Base-by-base conservation (phyloP, 2,113 vertebrate species). In the Galbula dea region DNA sequence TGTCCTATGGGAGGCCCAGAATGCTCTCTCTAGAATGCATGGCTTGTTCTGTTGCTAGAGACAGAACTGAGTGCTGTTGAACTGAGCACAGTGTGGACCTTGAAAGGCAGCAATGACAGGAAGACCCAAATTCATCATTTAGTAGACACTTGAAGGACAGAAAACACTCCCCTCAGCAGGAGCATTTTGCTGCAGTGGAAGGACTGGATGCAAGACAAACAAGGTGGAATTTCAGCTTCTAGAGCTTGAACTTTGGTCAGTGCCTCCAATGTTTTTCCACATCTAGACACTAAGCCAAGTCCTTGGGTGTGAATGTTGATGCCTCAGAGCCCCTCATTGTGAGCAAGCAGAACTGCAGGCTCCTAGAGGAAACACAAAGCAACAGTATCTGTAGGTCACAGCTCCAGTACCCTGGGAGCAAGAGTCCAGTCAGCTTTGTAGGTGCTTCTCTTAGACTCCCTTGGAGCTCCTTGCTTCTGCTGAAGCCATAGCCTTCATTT, bases 401-500 rank as follows among this genome's bases (percentile, higher is more conserved):
- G 18, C 48, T 74, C 24, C 43, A 74, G 22, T 68, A 62, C 22
- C 3, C 43, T 90, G 65, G 20, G 34, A 85, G 61, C 45, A 95
- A 74, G 29, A 26, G 78, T 82, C 81, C 71, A 89, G 55, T 51
- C 55, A 90, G 54, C 66, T 93, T 85, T 92, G 61, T 62, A 86
- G 80, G 72, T 79, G 29, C 80, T 89, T 90, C 88, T 63, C 34
- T 54, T 86, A 58, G 66, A 13, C 46, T 92, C 46, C 27, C 41
- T 73, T 66, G 59, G 59, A 94, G 93, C 74, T 94, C 36, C 93
- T 95, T 94, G 36, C 26, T 94, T 87, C 67, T 83, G 57, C 78
- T 93, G 54, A 82, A 75, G 81, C 48, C 46, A 58, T 51, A 46
- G 80, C 71, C 73, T 90, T 43, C 46, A 54, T 85, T 93, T 87